Evolutionary conservation across 2,113 vertebrate species (phyloP).

Genomic region (Indicator maculatus): DNA sequence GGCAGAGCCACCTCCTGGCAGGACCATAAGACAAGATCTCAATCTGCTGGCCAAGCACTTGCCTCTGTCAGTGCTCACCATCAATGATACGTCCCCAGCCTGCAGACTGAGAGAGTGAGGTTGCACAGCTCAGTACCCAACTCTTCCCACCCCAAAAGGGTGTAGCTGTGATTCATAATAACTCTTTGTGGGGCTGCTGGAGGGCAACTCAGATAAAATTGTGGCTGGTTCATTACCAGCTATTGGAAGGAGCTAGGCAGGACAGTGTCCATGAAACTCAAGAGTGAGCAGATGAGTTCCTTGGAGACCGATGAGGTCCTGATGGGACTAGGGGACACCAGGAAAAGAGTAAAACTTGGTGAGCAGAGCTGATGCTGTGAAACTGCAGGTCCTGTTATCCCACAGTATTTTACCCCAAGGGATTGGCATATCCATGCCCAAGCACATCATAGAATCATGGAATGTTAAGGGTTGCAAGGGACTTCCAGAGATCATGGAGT

Average conservation of each 20-base stretch:
- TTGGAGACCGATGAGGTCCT: background rate
- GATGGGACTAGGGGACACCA: background rate
- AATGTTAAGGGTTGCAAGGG: too few relatives aligned
- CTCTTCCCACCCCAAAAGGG: background rate
- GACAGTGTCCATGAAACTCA: rapidly evolving
- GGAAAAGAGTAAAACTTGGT: background rate
- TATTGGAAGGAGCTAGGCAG: background rate
- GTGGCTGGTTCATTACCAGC: background rate
- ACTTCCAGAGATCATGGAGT: too few relatives aligned
- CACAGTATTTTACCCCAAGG: background rate
- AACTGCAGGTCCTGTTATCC: background rate
- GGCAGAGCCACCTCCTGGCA: slow-evolving; percentile 63
- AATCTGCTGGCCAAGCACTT: background rate
- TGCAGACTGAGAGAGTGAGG: background rate
- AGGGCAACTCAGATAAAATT: background rate
- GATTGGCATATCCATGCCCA: too few relatives aligned
- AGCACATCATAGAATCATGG: background rate
- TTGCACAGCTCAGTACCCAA: background rate
- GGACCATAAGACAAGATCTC: background rate
- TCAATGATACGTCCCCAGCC: background rate
- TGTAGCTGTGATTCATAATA: rapidly evolving
- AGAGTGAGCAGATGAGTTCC: background rate
- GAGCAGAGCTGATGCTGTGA: background rate
- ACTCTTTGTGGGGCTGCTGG: background rate
- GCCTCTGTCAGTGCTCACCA: background rate